Evolutionary conservation across 2,113 vertebrate genomes (phyloP).

Genomic region (Morone saxatilis): DNA sequence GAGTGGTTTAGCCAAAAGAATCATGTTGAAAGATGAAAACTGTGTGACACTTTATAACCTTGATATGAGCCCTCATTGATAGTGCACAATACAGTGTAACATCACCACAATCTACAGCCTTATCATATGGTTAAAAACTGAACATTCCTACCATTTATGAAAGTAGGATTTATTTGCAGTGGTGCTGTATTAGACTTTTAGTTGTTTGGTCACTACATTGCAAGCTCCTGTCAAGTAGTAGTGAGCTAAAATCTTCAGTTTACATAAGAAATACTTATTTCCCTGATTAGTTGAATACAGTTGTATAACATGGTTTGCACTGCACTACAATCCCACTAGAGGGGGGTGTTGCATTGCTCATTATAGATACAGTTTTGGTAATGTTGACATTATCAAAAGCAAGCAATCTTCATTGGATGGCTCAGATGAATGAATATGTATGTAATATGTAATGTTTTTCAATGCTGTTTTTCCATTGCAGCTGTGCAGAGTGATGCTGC

Average conservation of each 20-base stretch:
- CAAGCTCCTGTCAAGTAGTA: background rate
- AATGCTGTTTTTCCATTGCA: background rate
- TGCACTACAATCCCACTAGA: conserved; percentile 46
- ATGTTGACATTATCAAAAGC: background rate
- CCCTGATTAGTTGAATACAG: too few species aligned
- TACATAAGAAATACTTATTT: too few species aligned
- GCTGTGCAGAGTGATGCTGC: conserved; percentile 16
- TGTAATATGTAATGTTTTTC: background rate
- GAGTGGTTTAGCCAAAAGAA: background rate
- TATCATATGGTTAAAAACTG: background rate
- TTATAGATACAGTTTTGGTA: background rate
- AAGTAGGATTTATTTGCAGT: conserved; percentile 5
- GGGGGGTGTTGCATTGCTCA: conserved; percentile 64
- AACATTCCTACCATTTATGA: background rate
- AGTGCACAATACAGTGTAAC: too few species aligned
- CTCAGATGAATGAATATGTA: background rate
- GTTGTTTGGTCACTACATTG: background rate
- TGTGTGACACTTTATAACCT: background rate
- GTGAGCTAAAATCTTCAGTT: too few species aligned
- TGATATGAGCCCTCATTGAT: background rate
- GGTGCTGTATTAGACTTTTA: background rate
- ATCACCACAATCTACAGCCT: background rate
- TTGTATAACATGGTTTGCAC: conserved; percentile 11
- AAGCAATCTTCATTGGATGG: background rate
- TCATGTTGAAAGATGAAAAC: background rate